These are phyloP conservation scores for Machimus rusticus DNA, from an alignment of 2,888 invertebrate genomes.

Conservation along the genomic window DNA sequence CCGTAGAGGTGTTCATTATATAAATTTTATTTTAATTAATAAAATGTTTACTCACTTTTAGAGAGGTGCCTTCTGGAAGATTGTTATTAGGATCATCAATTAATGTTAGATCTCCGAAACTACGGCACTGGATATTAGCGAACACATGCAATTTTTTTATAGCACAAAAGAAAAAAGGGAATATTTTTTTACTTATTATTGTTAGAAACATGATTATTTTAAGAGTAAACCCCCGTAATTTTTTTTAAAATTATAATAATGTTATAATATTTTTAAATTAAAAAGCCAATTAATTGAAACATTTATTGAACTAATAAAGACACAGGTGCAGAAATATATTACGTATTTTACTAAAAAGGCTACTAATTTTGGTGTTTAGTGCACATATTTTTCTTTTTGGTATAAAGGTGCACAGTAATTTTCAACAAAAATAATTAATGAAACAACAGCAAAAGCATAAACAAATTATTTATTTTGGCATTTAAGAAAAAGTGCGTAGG, in stretches of 20 bases:
- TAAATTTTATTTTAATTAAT: too few relatives aligned
- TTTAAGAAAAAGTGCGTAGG: not conserved
- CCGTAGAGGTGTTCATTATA: too few relatives aligned
- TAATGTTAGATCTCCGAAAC: slow-evolving; percentile 51
- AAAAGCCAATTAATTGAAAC: too few relatives aligned
- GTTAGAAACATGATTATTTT: not conserved
- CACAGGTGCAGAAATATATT: too few relatives aligned
- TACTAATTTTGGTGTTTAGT: too few relatives aligned
- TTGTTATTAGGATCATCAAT: slow-evolving; percentile 42
- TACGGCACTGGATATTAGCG: slow-evolving; percentile 49
- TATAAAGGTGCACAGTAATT: too few relatives aligned
- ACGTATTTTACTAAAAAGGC: too few relatives aligned
- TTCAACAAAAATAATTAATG: too few relatives aligned
- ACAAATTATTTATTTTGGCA: not conserved
- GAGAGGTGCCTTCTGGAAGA: slow-evolving; percentile 23
- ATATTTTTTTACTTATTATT: not conserved
- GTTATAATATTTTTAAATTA: too few relatives aligned
- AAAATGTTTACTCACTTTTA: slow-evolving; percentile 48
- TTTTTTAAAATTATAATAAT: too few relatives aligned
- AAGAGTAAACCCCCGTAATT: not conserved
- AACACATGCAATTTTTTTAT: not conserved
- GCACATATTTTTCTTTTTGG: too few relatives aligned
- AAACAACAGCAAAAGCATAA: not conserved
- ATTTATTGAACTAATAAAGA: too few relatives aligned
- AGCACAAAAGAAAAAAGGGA: slow-evolving; percentile 12